These are phyloP conservation scores for Orchesella flavescens DNA, from an alignment of 2,888 invertebrate species.

Conservation along the genomic window DNA sequence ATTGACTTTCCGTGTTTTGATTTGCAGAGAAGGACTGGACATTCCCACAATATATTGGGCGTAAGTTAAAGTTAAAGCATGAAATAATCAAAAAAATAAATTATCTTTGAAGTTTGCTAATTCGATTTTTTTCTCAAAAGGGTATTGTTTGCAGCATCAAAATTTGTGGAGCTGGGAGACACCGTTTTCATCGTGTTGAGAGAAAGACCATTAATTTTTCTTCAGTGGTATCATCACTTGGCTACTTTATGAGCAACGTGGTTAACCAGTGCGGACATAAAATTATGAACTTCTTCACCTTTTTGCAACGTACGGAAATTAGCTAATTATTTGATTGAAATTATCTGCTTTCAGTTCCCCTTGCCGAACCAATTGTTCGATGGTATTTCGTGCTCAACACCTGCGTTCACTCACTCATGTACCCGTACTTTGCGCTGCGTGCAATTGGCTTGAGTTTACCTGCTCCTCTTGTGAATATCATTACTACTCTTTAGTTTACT, in stretches of 20 bases:
- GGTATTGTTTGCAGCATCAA: slow-evolving; percentile 2
- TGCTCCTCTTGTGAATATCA: slow-evolving; percentile 87
- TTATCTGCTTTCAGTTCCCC: slow-evolving; percentile 75
- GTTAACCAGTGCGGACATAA: slow-evolving; percentile 89
- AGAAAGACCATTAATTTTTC: slow-evolving; percentile 93
- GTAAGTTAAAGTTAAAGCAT: slow-evolving; percentile 4
- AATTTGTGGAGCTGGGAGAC: slow-evolving; percentile 57
- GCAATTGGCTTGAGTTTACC: slow-evolving; percentile 91
- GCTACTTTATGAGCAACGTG: slow-evolving; percentile 94
- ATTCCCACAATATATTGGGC: slow-evolving; percentile 15
- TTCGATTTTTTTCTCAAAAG: neutral
- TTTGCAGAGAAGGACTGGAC: slow-evolving; percentile 7
- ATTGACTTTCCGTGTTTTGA: no score
- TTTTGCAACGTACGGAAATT: no score
- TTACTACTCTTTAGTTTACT: slow-evolving; percentile 88
- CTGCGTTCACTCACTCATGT: slow-evolving; percentile 92
- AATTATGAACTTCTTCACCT: no score
- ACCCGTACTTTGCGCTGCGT: slow-evolving; percentile 88
- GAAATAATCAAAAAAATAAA: no score
- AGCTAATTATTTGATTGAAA: no score
- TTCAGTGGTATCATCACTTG: slow-evolving; percentile 95
- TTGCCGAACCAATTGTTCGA: slow-evolving; percentile 89
- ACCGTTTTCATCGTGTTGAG: slow-evolving; percentile 86
- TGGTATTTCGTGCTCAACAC: slow-evolving; percentile 98
- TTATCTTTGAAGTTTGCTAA: no score